These are phyloP conservation scores for Mionectes olivaceus DNA, from an alignment of 2,797 vertebrate genomes.

Conservation along the genomic window DNA sequence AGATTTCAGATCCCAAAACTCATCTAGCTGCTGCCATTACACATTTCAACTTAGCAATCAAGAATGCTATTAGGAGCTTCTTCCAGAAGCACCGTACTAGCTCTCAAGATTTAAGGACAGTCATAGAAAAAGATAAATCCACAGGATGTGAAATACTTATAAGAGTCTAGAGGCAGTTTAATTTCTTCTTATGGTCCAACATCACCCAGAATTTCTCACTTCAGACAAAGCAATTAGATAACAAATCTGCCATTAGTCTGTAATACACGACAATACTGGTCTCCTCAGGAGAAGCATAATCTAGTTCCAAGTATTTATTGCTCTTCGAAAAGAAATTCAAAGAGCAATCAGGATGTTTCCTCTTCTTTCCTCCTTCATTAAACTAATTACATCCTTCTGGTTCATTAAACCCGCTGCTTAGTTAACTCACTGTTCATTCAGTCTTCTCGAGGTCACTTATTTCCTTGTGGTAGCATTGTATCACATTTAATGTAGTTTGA, in stretches of 20 bases:
- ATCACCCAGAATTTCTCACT: background rate
- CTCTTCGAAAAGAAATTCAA: slow-evolving; percentile 1
- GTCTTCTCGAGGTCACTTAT: background rate
- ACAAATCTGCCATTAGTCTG: background rate
- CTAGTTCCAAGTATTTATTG: background rate
- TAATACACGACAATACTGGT: background rate
- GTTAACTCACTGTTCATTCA: background rate
- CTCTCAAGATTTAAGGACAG: background rate
- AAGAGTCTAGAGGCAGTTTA: background rate
- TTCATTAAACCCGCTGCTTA: background rate
- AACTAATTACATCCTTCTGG: background rate
- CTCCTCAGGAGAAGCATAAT: background rate
- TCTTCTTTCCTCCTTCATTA: slow-evolving; percentile 8
- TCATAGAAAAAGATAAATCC: background rate
- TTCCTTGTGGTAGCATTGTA: background rate
- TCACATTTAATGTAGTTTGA: background rate
- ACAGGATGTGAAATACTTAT: background rate
- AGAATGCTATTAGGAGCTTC: background rate
- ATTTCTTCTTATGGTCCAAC: background rate
- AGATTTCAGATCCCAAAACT: background rate
- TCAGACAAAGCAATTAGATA: background rate
- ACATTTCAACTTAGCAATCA: background rate
- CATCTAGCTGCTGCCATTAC: background rate
- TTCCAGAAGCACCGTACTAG: background rate
- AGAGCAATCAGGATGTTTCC: background rate